Base-by-base conservation (phyloP, 1,140 invertebrate genomes). In the Lithobius niger region DNA sequence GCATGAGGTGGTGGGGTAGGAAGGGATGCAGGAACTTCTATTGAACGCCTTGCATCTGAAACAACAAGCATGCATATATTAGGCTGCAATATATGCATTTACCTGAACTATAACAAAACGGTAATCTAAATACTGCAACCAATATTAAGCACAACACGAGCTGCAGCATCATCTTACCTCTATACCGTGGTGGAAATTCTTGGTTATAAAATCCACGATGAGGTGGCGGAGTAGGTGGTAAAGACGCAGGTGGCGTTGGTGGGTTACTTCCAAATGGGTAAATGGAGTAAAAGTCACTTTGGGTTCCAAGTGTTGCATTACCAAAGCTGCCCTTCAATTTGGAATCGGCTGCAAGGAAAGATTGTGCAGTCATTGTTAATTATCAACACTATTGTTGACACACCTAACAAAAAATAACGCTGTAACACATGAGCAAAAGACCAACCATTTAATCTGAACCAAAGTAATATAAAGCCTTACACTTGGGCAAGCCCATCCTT, bases 171-270 rank as follows among this genome's bases (percentile, higher is more conserved):
- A 6, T 10, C 40, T 61, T 47, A 48, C 25, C 28, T 27, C 49
- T 16, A 54, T 49, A 50, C 49, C 28, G 31, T 6, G 2, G 44
- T 57, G 25, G 84, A 81, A 95, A 95, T 72, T 95, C 90, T 76
- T 93, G 87, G 71, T 90, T 87, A 63, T 94, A 95, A 67, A 91
- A 94, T 2, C 88, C 87, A 67, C 88, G 76, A 56, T 48, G 62
- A 53, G 49, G 63, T 56, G 62, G 62, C 53, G 79, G 76, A 65
- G 80, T 81, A 57, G 84, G 81, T 27, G 62, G 61, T 2, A 64
- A 47, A 27, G 51, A 57, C 10, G 55, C 40, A n/a, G 62, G 50
- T 10, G 83, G 78, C 26, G 82, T 64, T 0, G 84, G 82, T 63
- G 83, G 77, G 16, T 81, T 72, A 62, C 84, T 81, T 2, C 86